phyloP scores from a whole-genome alignment of 2,113 vertebrate genomes.

The Manacus vitellinus region DNA sequence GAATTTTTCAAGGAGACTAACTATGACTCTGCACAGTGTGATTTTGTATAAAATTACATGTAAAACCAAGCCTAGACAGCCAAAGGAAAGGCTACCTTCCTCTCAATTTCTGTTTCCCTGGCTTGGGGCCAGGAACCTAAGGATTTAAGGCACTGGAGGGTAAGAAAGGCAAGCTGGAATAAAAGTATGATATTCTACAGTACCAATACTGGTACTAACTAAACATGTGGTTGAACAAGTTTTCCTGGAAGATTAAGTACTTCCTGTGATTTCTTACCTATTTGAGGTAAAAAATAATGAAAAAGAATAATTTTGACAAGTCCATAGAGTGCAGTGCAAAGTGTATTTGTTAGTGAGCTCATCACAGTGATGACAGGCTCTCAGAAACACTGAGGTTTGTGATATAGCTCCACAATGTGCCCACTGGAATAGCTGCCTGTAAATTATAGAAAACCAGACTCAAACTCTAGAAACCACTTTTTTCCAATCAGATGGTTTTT shows the following conservation, averaged over 20 bases:
- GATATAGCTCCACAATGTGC: neutral
- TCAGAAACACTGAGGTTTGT: neutral
- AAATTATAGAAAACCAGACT: neutral
- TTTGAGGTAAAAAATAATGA: neutral
- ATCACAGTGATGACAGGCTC: neutral
- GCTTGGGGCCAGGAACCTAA: neutral
- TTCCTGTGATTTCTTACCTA: neutral
- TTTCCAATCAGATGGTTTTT: neutral
- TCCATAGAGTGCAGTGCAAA: neutral
- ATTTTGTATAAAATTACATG: neutral
- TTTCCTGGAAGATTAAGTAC: neutral
- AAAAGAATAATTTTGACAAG: neutral
- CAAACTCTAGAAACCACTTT: neutral
- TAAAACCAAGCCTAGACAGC: neutral
- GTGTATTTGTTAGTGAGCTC: neutral
- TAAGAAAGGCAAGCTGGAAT: neutral
- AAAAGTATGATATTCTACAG: neutral
- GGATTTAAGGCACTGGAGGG: neutral
- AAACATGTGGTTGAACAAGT: neutral
- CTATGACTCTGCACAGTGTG: neutral
- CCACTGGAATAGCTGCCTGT: neutral
- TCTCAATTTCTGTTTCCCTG: neutral
- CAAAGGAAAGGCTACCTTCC: neutral
- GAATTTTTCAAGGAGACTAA: neutral
- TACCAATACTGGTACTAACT: neutral